Percentiles rank a stretch among this genome's conserved stretches.
Conservation (phyloP, 2,888 invertebrate genomes). For the Heteromyza rotundicornis region DNA sequence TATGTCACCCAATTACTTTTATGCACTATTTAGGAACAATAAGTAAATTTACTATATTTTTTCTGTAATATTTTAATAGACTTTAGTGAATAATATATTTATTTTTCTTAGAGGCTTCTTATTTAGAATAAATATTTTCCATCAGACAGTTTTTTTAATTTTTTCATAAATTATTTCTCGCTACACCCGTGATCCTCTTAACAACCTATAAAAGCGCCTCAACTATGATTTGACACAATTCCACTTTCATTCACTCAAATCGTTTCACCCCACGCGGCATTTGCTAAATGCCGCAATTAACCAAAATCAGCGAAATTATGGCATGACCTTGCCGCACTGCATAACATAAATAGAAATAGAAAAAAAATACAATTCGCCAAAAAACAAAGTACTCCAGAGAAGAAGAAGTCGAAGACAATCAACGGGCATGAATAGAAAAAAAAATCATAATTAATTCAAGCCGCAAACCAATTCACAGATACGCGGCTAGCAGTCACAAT, state of each 20-base stretch:
- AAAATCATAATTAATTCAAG: not conserved
- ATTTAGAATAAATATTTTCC: too few species aligned
- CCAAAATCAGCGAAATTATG: conserved; percentile 33
- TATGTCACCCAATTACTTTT: conserved; percentile 36
- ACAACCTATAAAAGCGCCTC: too few species aligned
- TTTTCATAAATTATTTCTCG: too few species aligned
- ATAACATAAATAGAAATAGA: conserved; percentile 10
- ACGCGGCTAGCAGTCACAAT: too few species aligned
- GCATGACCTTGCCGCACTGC: conserved; percentile 39
- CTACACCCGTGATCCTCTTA: too few species aligned
- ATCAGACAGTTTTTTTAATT: too few species aligned
- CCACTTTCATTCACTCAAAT: not conserved
- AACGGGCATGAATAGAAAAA: not conserved
- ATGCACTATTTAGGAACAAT: conserved; percentile 36
- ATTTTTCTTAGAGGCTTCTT: too few species aligned
- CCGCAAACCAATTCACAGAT: too few species aligned
- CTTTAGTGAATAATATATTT: too few species aligned
- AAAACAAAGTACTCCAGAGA: not conserved
- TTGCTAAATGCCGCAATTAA: conserved; percentile 30
- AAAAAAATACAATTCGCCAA: not conserved
- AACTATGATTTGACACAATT: not conserved
- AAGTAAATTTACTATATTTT: too few species aligned
- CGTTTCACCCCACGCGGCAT: not conserved
- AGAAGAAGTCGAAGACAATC: not conserved
- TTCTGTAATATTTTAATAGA: too few species aligned